Evolutionary conservation across 2,888 invertebrate species (phyloP).

Genomic region (Drosophila diplacantha): DNA sequence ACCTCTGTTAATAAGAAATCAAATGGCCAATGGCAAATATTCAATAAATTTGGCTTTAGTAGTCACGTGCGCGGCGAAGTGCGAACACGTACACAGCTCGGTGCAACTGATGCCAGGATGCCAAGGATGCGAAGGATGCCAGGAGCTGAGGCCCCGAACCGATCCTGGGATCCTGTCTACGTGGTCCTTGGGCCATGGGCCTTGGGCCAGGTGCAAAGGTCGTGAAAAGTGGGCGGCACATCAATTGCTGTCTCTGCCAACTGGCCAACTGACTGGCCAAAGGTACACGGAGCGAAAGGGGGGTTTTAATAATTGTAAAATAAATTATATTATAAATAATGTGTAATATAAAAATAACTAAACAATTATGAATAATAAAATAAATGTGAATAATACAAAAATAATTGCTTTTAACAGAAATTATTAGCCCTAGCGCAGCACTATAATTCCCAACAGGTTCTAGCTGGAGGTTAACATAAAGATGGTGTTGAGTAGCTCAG

Average conservation of each 20-base stretch:
- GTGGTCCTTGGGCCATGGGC: conserved; percentile 22
- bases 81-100: conserved; percentile 68
- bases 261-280: conserved; percentile 41
- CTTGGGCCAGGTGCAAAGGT: conserved; percentile 65
- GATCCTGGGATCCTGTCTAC: conserved; percentile 20
- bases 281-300: neutral
- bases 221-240: conserved; percentile 62
- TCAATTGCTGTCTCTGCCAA: conserved; percentile 64
- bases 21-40: conserved; percentile 74
- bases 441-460: no score
- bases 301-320: neutral
- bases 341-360: no score
- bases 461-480: no score
- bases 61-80: conserved; percentile 70
- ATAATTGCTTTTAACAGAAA: no score
- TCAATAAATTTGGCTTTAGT: conserved; percentile 72
- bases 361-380: neutral
- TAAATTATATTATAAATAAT: neutral
- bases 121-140: conserved; percentile 7
- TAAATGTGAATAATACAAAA: no score
- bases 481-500: no score
- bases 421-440: no score
- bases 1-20: conserved; percentile 68
- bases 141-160: neutral
- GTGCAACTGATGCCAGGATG: conserved; percentile 67